Evolutionary conservation across 1,140 invertebrate species (phyloP).

Genomic region (Cherax quadricarinatus): DNA sequence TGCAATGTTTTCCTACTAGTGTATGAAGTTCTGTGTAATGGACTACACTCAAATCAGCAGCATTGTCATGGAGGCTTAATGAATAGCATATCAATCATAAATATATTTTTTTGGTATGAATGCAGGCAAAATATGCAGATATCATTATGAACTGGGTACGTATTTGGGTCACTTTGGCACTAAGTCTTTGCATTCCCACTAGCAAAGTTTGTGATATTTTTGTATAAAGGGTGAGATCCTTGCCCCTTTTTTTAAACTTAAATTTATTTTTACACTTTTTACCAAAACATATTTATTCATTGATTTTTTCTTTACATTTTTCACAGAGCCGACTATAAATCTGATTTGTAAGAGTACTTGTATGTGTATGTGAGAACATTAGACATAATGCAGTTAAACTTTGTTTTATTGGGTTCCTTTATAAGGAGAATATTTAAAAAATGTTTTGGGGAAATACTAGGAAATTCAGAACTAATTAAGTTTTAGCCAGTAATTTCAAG

Average conservation of each 20-base stretch:
- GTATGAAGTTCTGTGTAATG: neutral
- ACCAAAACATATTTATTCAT: neutral
- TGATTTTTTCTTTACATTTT: neutral
- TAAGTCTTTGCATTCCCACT: neutral
- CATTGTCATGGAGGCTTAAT: too few species aligned
- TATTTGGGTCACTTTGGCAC: neutral
- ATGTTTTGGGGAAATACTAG: too few species aligned
- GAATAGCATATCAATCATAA: too few species aligned
- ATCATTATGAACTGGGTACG: neutral
- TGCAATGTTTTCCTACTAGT: neutral
- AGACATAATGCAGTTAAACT: neutral
- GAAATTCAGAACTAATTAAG: too few species aligned
- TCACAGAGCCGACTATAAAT: neutral
- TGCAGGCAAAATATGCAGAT: neutral
- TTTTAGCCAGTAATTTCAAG: too few species aligned
- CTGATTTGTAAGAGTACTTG: neutral
- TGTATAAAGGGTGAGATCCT: neutral
- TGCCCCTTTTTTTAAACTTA: neutral
- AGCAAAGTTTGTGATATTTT: constrained; percentile 4
- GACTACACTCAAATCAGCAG: neutral
- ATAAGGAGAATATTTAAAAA: too few species aligned
- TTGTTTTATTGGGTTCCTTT: neutral
- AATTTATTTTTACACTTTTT: constrained; percentile 1
- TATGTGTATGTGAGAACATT: neutral
- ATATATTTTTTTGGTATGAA: too few species aligned